Evolutionary conservation across 2,888 invertebrate genomes (phyloP).

Genomic region (Periphyllus acericola): DNA sequence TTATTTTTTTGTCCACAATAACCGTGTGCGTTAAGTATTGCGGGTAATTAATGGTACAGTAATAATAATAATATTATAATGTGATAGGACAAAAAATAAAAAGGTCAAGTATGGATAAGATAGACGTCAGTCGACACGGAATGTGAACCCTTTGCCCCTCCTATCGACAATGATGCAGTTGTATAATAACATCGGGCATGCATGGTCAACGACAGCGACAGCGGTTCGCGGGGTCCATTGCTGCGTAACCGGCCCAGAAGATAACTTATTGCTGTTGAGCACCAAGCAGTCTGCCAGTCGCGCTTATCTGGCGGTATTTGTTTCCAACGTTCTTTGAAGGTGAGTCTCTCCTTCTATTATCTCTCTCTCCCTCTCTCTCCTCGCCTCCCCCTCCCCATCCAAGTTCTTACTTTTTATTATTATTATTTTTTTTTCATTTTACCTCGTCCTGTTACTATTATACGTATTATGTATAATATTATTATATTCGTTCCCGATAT

Average conservation of each 20-base stretch:
- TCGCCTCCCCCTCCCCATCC: constrained; percentile 1
- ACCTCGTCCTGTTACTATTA: neutral
- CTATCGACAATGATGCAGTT: constrained; percentile 32
- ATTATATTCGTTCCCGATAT: neutral
- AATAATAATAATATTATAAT: neutral
- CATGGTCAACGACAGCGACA: constrained; percentile 16
- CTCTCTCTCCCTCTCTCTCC: constrained; percentile 38
- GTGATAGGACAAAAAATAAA: constrained; percentile 24
- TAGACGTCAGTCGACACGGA: constrained; percentile 43
- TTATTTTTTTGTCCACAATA: neutral
- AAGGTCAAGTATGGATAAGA: constrained; percentile 52
- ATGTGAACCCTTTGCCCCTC: constrained; percentile 32
- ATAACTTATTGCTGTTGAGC: constrained; percentile 53
- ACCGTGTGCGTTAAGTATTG: neutral
- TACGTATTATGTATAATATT: too few species aligned
- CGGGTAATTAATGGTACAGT: neutral
- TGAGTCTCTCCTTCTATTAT: constrained; percentile 38
- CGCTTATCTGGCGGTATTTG: constrained; percentile 46
- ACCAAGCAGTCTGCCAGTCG: constrained; percentile 57
- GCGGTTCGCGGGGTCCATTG: constrained; percentile 18
- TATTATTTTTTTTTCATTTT: neutral
- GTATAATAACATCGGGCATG: constrained; percentile 39
- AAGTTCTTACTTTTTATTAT: neutral
- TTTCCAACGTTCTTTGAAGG: constrained; percentile 47
- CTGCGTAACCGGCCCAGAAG: constrained; percentile 44